Percentiles rank a stretch among this genome's conserved stretches.
Conservation (phyloP, 2,888 invertebrate species). For the Gymnoscelis rufifasciata region DNA sequence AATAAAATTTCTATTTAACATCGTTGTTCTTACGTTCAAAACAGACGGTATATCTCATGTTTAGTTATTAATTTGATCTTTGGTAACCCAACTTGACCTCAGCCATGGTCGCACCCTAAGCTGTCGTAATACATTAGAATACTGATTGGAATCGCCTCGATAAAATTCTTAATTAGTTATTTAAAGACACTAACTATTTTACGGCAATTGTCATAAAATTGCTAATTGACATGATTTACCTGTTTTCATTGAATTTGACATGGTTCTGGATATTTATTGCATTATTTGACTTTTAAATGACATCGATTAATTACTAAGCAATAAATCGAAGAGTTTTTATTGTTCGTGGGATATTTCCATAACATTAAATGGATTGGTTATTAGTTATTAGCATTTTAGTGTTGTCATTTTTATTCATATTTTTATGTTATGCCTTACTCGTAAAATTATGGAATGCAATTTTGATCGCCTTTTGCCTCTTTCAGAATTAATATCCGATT, state of each 20-base stretch:
- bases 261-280: constrained; percentile 23
- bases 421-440: too few species aligned
- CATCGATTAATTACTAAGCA: constrained; percentile 23
- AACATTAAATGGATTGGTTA: not conserved
- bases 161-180: constrained; percentile 24
- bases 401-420: not conserved
- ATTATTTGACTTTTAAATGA: constrained; percentile 29
- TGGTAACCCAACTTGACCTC: too few species aligned
- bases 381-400: not conserved
- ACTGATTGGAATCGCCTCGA: constrained; percentile 21
- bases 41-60: too few species aligned
- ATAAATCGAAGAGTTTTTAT: constrained; percentile 12
- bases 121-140: constrained; percentile 16
- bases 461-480: too few species aligned
- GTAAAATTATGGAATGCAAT: too few species aligned
- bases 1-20: too few species aligned
- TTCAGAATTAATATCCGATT: too few species aligned
- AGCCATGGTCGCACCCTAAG: not conserved
- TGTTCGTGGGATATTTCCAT: constrained; percentile 1
- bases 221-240: constrained; percentile 22
- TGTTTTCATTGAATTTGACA: constrained; percentile 24
- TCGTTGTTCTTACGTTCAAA: too few species aligned
- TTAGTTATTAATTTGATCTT: too few species aligned
- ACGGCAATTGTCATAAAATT: constrained; percentile 27
- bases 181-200: constrained; percentile 23